Evolutionary conservation across 1,140 invertebrate genomes (phyloP), one percentile per base, ranked within the genome.

Genomic region (Hypsibius dujardini): DNA sequence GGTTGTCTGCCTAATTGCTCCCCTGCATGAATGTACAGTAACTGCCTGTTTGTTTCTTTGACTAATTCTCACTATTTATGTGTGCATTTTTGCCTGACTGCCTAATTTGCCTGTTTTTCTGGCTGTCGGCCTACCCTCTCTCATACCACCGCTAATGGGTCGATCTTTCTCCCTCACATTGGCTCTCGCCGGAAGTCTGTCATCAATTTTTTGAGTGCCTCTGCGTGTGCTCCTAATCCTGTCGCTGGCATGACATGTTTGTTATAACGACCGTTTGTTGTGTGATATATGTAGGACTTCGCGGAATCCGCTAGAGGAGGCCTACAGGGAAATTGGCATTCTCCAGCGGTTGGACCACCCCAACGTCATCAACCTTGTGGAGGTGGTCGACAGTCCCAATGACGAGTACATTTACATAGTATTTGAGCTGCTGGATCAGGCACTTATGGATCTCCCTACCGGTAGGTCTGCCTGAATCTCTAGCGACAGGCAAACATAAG

Each of bases 281-380:
- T 56, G 7, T 56, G n/a, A 56, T 56, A 12, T 56, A 12, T 67
- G 42, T 42, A 67, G 62, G 62, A 15, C 62, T 15, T 67, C 62
- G 42, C 12, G 62, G 42, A 67, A 67, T 67, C 62, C 62, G 12
- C 42, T 67, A 42, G 62, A 12, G 12, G 62, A 67, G 45, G 42
- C 62, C 15, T 92, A 97, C 80, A 81, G 90, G 72, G 95, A 98
- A 82, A 97, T 98, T 70, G 94, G 94, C 0, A 89, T 97, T 70
- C 82, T 97, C 70, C 97, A 96, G 80, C 97, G 97, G 80, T 82
- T 98, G 67, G 88, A 93, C 80, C 94, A 97, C 81, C 92, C 92
- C 0, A 96, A 98, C 81, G 87, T 97, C 72, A 93, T 97, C 1
- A 93, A 93, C 79, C 82, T 98, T 69, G 86, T 95, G 2, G 92